A percentile compares a stretch with the other conserved stretches of the same genome.
Evolutionary conservation across 2,888 invertebrate species (phyloP).

Genomic region (Rhorus exstirpatorius): DNA sequence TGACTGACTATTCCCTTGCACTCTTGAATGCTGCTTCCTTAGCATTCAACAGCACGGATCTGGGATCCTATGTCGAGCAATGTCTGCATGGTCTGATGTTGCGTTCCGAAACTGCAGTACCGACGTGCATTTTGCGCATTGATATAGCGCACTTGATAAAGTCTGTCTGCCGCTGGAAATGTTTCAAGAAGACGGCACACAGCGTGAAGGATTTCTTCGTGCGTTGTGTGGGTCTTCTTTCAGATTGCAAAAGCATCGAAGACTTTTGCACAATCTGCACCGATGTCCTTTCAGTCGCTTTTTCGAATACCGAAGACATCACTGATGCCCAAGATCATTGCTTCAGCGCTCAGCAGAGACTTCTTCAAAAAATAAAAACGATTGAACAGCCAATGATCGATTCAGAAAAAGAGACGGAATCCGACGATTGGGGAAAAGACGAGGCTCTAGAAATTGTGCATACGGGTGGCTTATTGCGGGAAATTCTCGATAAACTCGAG

Average conservation of each 20-base stretch:
- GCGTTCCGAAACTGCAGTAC: no score
- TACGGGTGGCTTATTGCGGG: no score
- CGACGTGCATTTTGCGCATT: constrained; percentile 38
- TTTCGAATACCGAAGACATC: constrained; percentile 37
- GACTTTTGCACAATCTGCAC: background rate
- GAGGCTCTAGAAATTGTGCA: no score
- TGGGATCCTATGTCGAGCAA: constrained; percentile 23
- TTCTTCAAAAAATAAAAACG: background rate
- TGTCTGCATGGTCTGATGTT: constrained; percentile 1
- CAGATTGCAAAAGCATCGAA: constrained; percentile 16
- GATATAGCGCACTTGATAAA: constrained; percentile 59
- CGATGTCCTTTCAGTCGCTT: constrained; percentile 40
- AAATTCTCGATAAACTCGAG: no score
- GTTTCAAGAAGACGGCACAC: constrained; percentile 21
- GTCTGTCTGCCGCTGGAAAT: constrained; percentile 47
- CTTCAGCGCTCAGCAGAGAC: constrained; percentile 15
- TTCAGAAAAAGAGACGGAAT: background rate
- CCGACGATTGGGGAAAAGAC: background rate
- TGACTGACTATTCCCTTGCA: constrained; percentile 54
- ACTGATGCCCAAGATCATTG: constrained; percentile 15
- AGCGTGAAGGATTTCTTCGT: constrained; percentile 51
- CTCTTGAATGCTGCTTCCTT: constrained; percentile 42
- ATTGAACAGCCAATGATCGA: background rate
- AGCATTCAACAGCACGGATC: constrained; percentile 15
- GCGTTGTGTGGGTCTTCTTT: constrained; percentile 40